These are phyloP conservation scores for Micropoecilia bifurca DNA, from an alignment of 2,797 vertebrate genomes.

Conservation along the genomic window DNA sequence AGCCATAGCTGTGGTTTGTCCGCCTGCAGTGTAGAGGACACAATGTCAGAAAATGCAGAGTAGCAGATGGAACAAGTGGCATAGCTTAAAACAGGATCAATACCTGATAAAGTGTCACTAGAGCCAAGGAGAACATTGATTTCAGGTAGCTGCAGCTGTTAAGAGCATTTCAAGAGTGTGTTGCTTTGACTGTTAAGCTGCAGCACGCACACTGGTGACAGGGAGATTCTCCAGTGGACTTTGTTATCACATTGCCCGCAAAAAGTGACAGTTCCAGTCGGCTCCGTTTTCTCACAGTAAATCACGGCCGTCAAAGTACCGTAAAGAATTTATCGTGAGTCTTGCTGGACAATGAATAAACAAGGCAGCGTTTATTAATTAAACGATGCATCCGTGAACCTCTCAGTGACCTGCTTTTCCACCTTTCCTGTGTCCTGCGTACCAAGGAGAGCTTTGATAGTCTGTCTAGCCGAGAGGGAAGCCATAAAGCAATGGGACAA, in stretches of 20 bases:
- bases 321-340: constrained; percentile 13
- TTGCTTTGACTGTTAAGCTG: constrained; percentile 48
- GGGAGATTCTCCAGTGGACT: constrained; percentile 20
- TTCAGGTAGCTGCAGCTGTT: constrained; percentile 41
- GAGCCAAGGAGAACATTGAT: constrained; percentile 76
- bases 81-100: constrained; percentile 49
- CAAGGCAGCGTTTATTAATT: constrained; percentile 9
- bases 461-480: constrained; percentile 52
- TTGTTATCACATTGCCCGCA: constrained; percentile 39
- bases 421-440: constrained; percentile 38
- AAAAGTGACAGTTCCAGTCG: constrained; percentile 21
- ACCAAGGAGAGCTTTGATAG: constrained; percentile 49
- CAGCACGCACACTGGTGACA: constrained; percentile 27
- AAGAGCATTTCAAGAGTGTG: constrained; percentile 62
- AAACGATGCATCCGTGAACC: constrained; percentile 40
- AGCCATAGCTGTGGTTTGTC: background rate
- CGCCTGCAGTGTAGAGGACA: constrained; percentile 3
- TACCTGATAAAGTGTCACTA: constrained; percentile 57
- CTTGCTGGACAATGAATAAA: constrained; percentile 33
- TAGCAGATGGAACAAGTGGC: constrained; percentile 23
- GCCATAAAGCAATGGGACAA: constrained; percentile 69
- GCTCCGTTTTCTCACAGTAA: constrained; percentile 9
- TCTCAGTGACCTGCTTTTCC: constrained; percentile 25
- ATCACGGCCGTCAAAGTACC: constrained; percentile 16
- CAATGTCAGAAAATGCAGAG: constrained; percentile 16